A percentile compares a stretch with the other conserved stretches of the same genome.
These are phyloP conservation scores for Ammodytes dubius DNA, from an alignment of 2,113 vertebrate species.

Conservation along the genomic window DNA sequence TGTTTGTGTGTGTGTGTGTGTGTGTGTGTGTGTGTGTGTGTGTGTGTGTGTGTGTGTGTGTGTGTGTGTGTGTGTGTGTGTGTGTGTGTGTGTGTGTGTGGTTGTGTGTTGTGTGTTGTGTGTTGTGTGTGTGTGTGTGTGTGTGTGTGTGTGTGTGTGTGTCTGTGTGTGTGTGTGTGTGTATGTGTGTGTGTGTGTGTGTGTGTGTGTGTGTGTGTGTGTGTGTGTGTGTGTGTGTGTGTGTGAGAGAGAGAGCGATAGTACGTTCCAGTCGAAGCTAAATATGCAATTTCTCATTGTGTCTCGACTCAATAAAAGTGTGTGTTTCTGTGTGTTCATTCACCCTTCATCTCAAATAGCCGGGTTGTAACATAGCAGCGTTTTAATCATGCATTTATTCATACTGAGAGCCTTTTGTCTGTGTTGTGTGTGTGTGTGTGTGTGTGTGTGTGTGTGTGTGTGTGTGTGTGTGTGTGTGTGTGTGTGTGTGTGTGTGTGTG, in stretches of 20 bases:
- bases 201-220: slow-evolving; percentile 15
- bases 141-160: slow-evolving; percentile 10
- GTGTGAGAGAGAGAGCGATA: too few species aligned
- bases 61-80: too few species aligned
- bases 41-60: background rate
- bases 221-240: too few species aligned
- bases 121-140: too few species aligned
- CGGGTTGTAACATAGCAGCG: slow-evolving; percentile 1
- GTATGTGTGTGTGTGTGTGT: background rate
- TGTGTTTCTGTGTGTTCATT: slow-evolving; percentile 19
- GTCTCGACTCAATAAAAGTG: slow-evolving; percentile 23
- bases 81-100: slow-evolving; percentile 16
- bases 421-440: slow-evolving; percentile 8
- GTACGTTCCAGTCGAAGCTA: background rate
- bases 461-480: background rate
- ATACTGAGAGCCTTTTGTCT: background rate
- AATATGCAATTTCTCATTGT: slow-evolving; percentile 16
- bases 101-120: too few species aligned
- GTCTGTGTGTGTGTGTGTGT: background rate
- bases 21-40: too few species aligned
- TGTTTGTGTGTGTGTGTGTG: slow-evolving; percentile 4
- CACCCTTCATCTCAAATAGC: background rate
- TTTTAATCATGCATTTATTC: slow-evolving; percentile 23
- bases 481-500: slow-evolving; percentile 9
- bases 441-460: background rate